These are phyloP conservation scores for Lycocorax pyrrhopterus DNA, from an alignment of 2,113 vertebrate species.

Conservation along the genomic window DNA sequence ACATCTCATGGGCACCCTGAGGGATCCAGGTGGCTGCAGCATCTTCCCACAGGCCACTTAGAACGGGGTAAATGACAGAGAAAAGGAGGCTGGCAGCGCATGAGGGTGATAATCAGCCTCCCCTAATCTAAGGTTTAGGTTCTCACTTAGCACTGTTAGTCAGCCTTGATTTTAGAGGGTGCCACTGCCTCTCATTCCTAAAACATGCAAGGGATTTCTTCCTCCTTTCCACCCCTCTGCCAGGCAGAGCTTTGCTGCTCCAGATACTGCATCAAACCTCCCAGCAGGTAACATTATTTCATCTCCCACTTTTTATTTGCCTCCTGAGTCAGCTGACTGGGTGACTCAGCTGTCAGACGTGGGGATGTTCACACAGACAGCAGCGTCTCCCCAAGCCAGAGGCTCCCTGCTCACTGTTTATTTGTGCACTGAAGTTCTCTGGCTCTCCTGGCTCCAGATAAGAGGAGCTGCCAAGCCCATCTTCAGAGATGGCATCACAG, in stretches of 20 bases:
- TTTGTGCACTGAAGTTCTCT: not conserved
- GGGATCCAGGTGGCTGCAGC: not conserved
- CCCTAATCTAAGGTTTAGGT: not conserved
- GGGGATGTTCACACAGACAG: slow-evolving; percentile 38
- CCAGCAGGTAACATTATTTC: slow-evolving; percentile 14
- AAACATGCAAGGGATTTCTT: not conserved
- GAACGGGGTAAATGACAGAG: not conserved
- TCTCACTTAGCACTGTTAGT: not conserved
- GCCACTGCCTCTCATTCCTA: not conserved
- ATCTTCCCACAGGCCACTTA: not conserved
- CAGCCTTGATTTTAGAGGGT: not conserved
- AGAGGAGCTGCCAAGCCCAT: slow-evolving; percentile 28
- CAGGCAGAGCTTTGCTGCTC: not conserved
- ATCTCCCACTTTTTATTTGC: slow-evolving; percentile 43
- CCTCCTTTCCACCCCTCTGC: not conserved
- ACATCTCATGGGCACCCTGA: not conserved
- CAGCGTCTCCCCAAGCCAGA: not conserved
- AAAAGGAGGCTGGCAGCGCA: not conserved
- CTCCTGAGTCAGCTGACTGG: not conserved
- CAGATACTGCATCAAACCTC: not conserved
- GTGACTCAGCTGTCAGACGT: slow-evolving; percentile 43
- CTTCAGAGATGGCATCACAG: slow-evolving; percentile 21
- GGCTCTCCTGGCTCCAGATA: slow-evolving; percentile 5
- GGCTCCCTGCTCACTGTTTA: not conserved
- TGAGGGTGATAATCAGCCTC: not conserved